Evolutionary conservation across 2,113 vertebrate species (phyloP), one percentile per base, ranked within the genome.

Genomic region (Oryzias melastigma): DNA sequence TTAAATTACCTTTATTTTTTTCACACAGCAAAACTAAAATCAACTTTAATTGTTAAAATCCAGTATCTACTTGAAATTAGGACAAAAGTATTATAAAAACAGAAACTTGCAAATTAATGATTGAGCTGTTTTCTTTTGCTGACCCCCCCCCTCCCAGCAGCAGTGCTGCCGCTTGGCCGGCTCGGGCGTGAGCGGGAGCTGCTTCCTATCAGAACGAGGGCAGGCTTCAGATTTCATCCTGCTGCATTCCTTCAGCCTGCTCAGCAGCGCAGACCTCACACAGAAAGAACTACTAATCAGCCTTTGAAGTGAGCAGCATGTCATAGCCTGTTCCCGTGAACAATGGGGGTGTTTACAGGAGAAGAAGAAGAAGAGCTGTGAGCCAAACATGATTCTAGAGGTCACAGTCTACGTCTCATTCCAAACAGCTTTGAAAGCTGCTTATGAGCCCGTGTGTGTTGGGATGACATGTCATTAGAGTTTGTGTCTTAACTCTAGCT

Each of bases 251-350:
- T 85, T 72, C 45, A 29, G 58, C 52, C 58, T 49, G 48, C 61
- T 22, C 35, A 2, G 47, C 58, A 82, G 62, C 19, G 10, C 25
- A 60, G 58, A 81, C 83, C 77, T 73, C 81, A 67, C 83, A 76
- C 77, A 81, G 62, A 50, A 73, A 64, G 50, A 61, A 58, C 57
- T 57, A 79, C 15, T 81, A 84, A 86, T 84, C 76, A 85, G 55
- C 52, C 25, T 63, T 29, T 52, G 75, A 52, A 41, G 24, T 19
- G 44, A 66, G 58, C 45, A 52, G 49, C 83, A 6, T 80, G 87
- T 80, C 40, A 1, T 1, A 81, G 62, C 87, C 45, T 77, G 87
- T 52, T 69, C 19, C 45, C 0, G 1, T 41, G 61, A 83, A 80
- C 85, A 85, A 80, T 75, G 64, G 50, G 45, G 29, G 68, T 67